These are phyloP conservation scores for Tolypeutes matacus DNA, from an alignment of 2,797 vertebrate genomes.

Conservation along the genomic window DNA sequence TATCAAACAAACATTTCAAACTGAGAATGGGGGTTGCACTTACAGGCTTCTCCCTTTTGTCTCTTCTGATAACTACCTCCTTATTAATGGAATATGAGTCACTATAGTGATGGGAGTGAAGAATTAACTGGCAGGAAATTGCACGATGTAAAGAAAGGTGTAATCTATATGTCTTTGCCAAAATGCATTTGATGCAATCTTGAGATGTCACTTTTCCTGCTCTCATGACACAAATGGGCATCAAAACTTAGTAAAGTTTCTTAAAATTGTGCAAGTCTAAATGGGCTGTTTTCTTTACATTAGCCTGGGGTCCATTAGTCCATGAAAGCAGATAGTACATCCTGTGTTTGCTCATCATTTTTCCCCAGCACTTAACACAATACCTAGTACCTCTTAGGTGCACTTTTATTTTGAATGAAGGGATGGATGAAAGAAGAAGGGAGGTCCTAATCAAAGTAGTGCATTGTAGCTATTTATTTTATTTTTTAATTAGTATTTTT, in stretches of 20 bases:
- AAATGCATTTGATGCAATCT: constrained; percentile 42
- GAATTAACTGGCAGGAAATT: constrained; percentile 44
- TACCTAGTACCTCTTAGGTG: background rate
- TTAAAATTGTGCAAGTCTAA: constrained; percentile 4
- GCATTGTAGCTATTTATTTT: too few species aligned
- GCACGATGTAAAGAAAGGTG: background rate
- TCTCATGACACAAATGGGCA: constrained; percentile 37
- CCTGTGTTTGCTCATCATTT: constrained; percentile 53
- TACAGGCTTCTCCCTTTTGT: background rate
- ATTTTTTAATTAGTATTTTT: too few species aligned
- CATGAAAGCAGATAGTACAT: constrained; percentile 32
- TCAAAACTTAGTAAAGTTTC: background rate
- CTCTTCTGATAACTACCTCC: constrained; percentile 39
- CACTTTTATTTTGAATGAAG: background rate
- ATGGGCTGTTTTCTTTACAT: constrained; percentile 19
- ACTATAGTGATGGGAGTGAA: background rate
- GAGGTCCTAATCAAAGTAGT: too few species aligned
- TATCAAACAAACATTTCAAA: background rate
- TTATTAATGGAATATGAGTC: constrained; percentile 30
- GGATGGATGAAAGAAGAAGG: too few species aligned
- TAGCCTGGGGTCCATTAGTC: background rate
- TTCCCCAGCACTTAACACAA: constrained; percentile 5
- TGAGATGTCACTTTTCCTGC: constrained; percentile 13
- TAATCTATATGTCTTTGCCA: constrained; percentile 10
- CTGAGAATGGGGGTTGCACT: background rate